A percentile compares a stretch with the other conserved stretches of the same genome.
These are phyloP conservation scores for Dolichotis patagonum DNA, from an alignment of 2,113 vertebrate genomes.

Conservation along the genomic window DNA sequence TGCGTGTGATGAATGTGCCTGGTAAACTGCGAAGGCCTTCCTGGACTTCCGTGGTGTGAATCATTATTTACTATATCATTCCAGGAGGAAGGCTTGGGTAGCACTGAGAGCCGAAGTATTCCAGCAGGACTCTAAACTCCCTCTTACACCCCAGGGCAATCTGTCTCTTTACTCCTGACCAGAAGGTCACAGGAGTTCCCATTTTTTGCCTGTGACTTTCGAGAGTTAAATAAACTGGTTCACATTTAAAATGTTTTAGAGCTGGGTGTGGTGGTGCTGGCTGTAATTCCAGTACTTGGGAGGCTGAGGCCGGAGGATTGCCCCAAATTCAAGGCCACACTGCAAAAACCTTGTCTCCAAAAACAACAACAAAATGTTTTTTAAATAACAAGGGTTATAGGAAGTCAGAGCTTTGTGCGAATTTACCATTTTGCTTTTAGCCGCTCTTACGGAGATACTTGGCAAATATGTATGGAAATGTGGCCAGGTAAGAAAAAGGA, in stretches of 20 bases:
- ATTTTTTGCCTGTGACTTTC: background rate
- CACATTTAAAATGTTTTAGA: background rate
- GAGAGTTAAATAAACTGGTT: background rate
- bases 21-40: slow-evolving; percentile 57
- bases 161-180: background rate
- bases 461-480: background rate
- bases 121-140: background rate
- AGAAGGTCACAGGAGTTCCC: too few species aligned
- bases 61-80: slow-evolving; percentile 62
- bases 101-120: background rate
- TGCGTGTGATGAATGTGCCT: slow-evolving; percentile 52
- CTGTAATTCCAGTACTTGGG: background rate
- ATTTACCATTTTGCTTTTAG: background rate
- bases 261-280: background rate
- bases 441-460: background rate
- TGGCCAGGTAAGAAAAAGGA: background rate
- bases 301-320: background rate
- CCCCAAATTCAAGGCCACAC: background rate
- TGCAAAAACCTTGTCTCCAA: background rate
- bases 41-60: slow-evolving; percentile 11
- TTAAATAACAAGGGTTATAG: background rate
- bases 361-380: background rate
- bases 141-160: background rate
- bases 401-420: background rate
- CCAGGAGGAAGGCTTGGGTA: slow-evolving; percentile 11